Evolutionary conservation across 1,140 invertebrate genomes (phyloP), one percentile per base, ranked within the genome.

Genomic region (Drosophila teissieri): DNA sequence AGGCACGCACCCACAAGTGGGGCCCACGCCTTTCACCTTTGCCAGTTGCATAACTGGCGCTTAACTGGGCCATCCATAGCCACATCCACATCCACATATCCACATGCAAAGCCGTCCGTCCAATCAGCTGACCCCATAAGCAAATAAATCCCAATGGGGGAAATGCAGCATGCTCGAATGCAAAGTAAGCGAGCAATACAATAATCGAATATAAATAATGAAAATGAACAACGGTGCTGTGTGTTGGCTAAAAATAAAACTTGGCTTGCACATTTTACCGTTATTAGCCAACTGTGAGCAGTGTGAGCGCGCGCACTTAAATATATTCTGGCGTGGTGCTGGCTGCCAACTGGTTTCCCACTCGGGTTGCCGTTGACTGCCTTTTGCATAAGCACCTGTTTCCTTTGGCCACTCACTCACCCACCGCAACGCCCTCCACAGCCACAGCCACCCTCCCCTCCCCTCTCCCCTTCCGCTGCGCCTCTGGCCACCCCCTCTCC

Each of bases 331-430:
- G 76, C 78, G 49, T 53, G 37, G 39, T 61, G 58, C 55, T 68
- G 64, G 65, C 67, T 39, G 19, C 24, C 60, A 63, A 63, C 60
- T 63, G 60, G 72, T 45, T 60, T 56, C 48, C 74, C 52, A 48
- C 52, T 62, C 44, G 42, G 31, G n/a, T n/a, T 27, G 27, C 74
- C 64, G 57, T 42, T 55, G 46, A 27, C 36, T 74, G 61, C 62
- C 46, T 74, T 75, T 88, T 86, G 83, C 83, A 86, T 86, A 88
- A 88, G 83, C 83, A 88, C 83, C 83, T 88, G 83, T 88, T 83
- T 81, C 70, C 72, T 83, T 82, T 80, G 64, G 68, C 55, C 40
- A 53, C 61, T 55, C 24, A 15, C 46, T 55, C 24, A 15, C 46
- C 57, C 49, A 48, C 48, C 58, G 31, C 31, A 31, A 31, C 27